phyloP scores from a whole-genome alignment of 92 coral and sea anemone genomes.

The Heliopora coerulea region DNA sequence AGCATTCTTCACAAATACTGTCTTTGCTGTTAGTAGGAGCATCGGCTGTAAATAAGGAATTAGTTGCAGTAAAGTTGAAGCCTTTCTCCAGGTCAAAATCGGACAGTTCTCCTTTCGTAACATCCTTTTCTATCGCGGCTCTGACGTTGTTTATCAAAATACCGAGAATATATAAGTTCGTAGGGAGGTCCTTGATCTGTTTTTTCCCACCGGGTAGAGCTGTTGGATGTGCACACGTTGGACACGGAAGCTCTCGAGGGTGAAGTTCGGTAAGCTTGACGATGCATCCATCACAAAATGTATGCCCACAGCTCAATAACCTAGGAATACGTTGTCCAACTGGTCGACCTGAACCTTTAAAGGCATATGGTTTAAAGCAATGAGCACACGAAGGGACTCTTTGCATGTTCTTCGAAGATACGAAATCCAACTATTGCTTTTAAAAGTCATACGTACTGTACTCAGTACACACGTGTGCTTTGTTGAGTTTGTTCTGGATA shows the following conservation, averaged over 20 bases:
- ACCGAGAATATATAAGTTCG: constrained; percentile 79
- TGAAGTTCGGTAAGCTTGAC: constrained; percentile 69
- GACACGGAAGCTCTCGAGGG: constrained; percentile 66
- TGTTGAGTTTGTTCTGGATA: no score
- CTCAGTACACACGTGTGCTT: no score
- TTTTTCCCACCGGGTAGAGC: constrained; percentile 69
- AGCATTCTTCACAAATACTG: constrained; percentile 81
- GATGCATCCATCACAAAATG: constrained; percentile 84
- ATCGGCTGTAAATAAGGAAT: not conserved
- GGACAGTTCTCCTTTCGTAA: constrained; percentile 15
- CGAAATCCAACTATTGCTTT: no score
- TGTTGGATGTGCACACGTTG: constrained; percentile 65
- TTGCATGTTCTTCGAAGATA: constrained; percentile 59
- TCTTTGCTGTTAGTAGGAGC: not conserved
- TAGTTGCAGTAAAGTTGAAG: not conserved
- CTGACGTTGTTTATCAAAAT: constrained; percentile 67
- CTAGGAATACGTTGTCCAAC: constrained; percentile 70
- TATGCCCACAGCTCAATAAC: constrained; percentile 84
- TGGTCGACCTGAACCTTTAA: constrained; percentile 66
- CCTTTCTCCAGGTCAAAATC: constrained; percentile 20
- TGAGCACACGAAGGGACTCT: constrained; percentile 85
- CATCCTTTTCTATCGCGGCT: constrained; percentile 64
- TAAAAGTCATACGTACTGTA: no score
- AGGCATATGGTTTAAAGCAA: constrained; percentile 81
- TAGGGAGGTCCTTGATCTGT: constrained; percentile 60